These are phyloP conservation scores for Colistium nudipinnis DNA, from an alignment of 2,113 vertebrate species.

Conservation along the genomic window DNA sequence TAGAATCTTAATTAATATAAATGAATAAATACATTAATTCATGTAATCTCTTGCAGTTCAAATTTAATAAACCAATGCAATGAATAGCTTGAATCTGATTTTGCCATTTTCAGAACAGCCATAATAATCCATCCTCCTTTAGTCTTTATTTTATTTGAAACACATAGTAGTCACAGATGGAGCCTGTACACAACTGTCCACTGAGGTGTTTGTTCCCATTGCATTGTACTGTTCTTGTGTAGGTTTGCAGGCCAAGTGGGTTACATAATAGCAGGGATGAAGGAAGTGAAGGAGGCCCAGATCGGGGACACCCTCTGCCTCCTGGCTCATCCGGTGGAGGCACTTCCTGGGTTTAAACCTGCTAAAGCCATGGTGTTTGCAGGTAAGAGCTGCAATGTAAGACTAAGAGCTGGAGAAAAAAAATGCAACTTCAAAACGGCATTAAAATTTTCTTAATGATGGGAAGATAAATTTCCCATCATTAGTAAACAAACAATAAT, in stretches of 20 bases:
- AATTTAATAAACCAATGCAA: too few relatives aligned
- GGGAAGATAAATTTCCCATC: not conserved
- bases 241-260: constrained; percentile 98
- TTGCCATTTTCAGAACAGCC: not conserved
- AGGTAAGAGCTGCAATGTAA: constrained; percentile 77
- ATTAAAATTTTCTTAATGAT: not conserved
- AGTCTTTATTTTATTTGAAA: too few relatives aligned
- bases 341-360: constrained; percentile 94
- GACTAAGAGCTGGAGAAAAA: not conserved
- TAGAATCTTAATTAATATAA: too few relatives aligned
- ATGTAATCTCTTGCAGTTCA: not conserved
- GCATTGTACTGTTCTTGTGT: constrained; percentile 29
- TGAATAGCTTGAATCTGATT: not conserved
- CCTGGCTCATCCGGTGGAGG: constrained; percentile 89
- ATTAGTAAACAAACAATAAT: not conserved
- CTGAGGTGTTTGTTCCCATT: not conserved
- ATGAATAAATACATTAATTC: too few relatives aligned
- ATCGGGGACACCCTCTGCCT: constrained; percentile 94
- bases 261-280: constrained; percentile 95
- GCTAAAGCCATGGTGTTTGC: constrained; percentile 98
- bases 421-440: not conserved
- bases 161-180: not conserved
- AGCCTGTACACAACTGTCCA: not conserved
- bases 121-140: too few relatives aligned
- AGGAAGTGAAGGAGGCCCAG: constrained; percentile 97